Evolutionary conservation across 2,888 invertebrate genomes (phyloP).

Genomic region (Ormyrus nitidulus): DNA sequence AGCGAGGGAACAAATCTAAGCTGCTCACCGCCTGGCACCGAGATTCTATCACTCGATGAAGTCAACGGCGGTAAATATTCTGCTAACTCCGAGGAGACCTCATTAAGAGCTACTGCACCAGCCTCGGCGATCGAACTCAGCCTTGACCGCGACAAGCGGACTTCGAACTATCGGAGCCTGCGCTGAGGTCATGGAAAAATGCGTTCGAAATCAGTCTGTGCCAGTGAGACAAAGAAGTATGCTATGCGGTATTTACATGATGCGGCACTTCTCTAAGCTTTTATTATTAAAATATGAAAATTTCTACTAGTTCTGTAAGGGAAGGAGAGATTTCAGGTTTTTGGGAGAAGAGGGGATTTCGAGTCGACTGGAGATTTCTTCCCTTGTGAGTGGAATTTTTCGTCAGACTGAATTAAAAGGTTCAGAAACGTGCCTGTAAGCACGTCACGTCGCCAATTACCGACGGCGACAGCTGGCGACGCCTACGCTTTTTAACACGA

Average conservation of each 20-base stretch:
- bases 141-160: constrained; percentile 57
- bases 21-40: constrained; percentile 69
- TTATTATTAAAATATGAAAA: constrained; percentile 17
- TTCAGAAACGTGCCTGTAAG: neutral
- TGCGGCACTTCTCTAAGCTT: constrained; percentile 17
- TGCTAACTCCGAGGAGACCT: neutral
- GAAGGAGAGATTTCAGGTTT: neutral
- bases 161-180: constrained; percentile 40
- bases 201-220: constrained; percentile 28
- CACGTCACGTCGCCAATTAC: neutral
- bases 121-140: constrained; percentile 65
- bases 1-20: constrained; percentile 69
- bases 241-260: neutral
- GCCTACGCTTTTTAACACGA: constrained; percentile 22
- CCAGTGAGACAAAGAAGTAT: constrained; percentile 29
- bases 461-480: neutral
- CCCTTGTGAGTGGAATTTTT: constrained; percentile 47
- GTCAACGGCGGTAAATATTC: constrained; percentile 58
- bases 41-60: constrained; percentile 69
- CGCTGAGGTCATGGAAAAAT: constrained; percentile 31
- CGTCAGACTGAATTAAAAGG: constrained; percentile 17
- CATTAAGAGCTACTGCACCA: constrained; percentile 56
- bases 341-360: constrained; percentile 1
- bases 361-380: constrained; percentile 47
- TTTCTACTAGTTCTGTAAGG: constrained; percentile 10